Conservation (phyloP, 2,888 invertebrate species). For the Prosopocoilus inquinatus region DNA sequence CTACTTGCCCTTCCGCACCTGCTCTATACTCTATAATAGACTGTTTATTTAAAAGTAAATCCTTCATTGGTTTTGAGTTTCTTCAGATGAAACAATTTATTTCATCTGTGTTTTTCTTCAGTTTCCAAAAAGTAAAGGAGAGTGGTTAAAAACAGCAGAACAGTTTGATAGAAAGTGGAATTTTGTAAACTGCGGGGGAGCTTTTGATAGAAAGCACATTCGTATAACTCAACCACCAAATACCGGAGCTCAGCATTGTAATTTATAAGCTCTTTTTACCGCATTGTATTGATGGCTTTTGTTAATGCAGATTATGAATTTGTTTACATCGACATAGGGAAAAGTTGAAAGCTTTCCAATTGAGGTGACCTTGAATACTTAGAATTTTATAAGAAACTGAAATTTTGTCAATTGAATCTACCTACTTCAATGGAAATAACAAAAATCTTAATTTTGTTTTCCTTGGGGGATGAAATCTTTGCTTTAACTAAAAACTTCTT, state of each 20-base stretch:
- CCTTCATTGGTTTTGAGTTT: not conserved
- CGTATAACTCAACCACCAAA: too few species aligned
- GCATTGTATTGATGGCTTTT: conserved; percentile 7
- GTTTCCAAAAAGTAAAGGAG: conserved; percentile 3
- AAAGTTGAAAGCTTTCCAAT: conserved; percentile 7
- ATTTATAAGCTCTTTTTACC: conserved; percentile 6
- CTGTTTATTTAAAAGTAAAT: too few species aligned
- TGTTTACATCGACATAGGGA: conserved; percentile 2
- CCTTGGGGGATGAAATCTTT: not conserved
- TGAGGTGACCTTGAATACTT: conserved; percentile 5
- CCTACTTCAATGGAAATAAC: not conserved
- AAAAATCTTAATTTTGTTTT: not conserved
- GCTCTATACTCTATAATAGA: too few species aligned
- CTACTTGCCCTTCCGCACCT: too few species aligned
- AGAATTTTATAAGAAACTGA: not conserved
- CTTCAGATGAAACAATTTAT: too few species aligned
- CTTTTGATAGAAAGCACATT: conserved; percentile 5
- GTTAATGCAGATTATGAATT: conserved; percentile 6
- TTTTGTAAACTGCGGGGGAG: conserved; percentile 7
- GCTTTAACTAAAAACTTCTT: conserved; percentile 4
- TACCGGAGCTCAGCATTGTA: conserved; percentile 2
- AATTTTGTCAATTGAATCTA: not conserved
- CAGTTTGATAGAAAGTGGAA: not conserved
- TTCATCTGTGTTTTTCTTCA: not conserved
- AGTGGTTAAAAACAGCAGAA: not conserved